Conservation (phyloP, 2,888 invertebrate genomes). For the Tipula helvola region DNA sequence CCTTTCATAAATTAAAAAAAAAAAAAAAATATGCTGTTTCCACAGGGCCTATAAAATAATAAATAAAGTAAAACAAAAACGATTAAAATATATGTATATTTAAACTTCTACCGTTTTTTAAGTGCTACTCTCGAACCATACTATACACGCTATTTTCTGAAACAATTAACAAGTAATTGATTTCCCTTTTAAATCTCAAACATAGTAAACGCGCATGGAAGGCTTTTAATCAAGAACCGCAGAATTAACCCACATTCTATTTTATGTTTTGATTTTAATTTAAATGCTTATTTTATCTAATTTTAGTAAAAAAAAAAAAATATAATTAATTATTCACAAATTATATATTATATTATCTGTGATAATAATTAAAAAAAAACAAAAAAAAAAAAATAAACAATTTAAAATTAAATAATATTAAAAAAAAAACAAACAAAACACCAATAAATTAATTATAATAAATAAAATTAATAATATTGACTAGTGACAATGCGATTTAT, state of each 20-base stretch:
- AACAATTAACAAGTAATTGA: neutral
- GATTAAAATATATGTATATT: neutral
- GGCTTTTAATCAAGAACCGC: neutral
- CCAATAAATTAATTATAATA: constrained; percentile 7
- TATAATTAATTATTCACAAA: constrained; percentile 6
- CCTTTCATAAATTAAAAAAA: neutral
- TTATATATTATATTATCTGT: constrained; percentile 9
- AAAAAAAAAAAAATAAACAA: constrained; percentile 4
- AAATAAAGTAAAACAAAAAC: neutral
- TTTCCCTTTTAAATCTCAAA: neutral
- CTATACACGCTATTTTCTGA: neutral
- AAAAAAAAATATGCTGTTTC: neutral
- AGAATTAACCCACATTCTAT: neutral
- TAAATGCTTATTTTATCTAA: neutral
- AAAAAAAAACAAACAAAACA: neutral
- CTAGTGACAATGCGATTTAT: neutral
- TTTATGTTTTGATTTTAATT: neutral
- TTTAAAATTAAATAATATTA: constrained; percentile 6
- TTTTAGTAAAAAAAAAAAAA: neutral
- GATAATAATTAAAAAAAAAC: neutral
- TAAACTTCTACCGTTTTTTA: neutral
- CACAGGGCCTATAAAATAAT: constrained; percentile 5
- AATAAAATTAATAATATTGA: neutral
- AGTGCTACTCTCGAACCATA: neutral
- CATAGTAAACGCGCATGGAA: neutral